These are phyloP conservation scores for Ophion obscuratus DNA, from an alignment of 2,888 invertebrate genomes.

Conservation along the genomic window DNA sequence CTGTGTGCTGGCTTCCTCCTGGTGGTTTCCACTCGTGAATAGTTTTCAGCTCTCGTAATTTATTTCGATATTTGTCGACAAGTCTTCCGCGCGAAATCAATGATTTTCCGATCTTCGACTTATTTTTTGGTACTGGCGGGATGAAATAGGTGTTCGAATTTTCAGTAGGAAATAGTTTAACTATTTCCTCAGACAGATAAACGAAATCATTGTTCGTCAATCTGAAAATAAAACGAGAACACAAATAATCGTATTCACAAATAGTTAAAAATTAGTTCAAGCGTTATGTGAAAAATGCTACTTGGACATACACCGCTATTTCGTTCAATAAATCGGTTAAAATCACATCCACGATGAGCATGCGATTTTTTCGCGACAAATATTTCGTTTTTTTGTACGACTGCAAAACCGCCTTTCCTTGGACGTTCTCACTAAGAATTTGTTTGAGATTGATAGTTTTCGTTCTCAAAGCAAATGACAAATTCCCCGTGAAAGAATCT, in stretches of 20 bases:
- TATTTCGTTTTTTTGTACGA: slow-evolving; percentile 26
- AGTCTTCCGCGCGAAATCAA: slow-evolving; percentile 25
- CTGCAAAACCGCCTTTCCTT: slow-evolving; percentile 12
- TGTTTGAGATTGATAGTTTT: slow-evolving; percentile 12
- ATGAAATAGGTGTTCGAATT: slow-evolving; percentile 13
- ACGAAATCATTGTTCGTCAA: slow-evolving; percentile 14
- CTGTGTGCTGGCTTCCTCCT: slow-evolving; percentile 10
- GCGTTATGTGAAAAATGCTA: neutral
- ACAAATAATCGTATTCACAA: slow-evolving; percentile 14
- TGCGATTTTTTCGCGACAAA: slow-evolving; percentile 22
- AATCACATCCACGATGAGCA: slow-evolving; percentile 23
- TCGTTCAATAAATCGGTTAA: slow-evolving; percentile 23
- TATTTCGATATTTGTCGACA: slow-evolving; percentile 25
- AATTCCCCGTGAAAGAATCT: neutral
- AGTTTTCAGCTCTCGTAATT: slow-evolving; percentile 5
- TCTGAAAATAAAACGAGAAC: slow-evolving; percentile 10
- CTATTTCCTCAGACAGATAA: slow-evolving; percentile 25
- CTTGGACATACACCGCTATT: slow-evolving; percentile 17
- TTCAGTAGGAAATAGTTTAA: slow-evolving; percentile 22
- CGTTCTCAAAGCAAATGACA: slow-evolving; percentile 26
- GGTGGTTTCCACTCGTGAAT: slow-evolving; percentile 18
- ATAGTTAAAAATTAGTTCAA: neutral
- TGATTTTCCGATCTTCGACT: slow-evolving; percentile 15
- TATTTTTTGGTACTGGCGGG: slow-evolving; percentile 13
- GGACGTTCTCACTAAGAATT: neutral